phyloP scores from a whole-genome alignment of 2,797 vertebrate genomes.

The Protosalanx chinensis region DNA sequence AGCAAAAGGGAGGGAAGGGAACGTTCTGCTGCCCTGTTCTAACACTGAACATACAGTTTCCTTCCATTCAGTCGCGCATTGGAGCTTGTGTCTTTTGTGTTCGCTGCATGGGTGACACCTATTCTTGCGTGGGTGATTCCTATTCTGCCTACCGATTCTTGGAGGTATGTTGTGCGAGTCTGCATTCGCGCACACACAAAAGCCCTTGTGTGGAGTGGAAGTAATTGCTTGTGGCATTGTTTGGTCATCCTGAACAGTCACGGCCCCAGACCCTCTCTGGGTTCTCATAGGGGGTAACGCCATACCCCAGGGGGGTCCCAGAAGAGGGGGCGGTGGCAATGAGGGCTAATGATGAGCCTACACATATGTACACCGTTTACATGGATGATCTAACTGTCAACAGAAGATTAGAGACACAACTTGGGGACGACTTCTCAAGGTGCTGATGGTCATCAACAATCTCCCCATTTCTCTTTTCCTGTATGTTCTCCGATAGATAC shows the following conservation, averaged over 20 bases:
- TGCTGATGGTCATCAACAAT: not conserved
- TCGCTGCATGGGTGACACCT: not conserved
- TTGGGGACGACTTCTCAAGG: not conserved
- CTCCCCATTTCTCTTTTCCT: not conserved
- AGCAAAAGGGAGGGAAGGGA: not conserved
- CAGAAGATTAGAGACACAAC: not conserved
- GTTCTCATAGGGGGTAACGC: not conserved
- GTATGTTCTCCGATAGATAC: not conserved
- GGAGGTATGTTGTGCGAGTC: not conserved
- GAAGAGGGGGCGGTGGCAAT: not conserved
- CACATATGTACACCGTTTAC: not conserved
- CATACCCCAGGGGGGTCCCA: not conserved
- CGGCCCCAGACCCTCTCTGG: not conserved
- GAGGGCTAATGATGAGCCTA: slow-evolving; percentile 26
- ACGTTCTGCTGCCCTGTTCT: no score
- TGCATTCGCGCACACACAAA: slow-evolving; percentile 1
- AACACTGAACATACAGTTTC: no score
- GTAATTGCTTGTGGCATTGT: slow-evolving; percentile 40
- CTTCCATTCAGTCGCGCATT: not conserved
- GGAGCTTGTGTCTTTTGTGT: not conserved
- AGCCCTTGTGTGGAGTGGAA: slow-evolving; percentile 17
- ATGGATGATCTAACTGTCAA: no score
- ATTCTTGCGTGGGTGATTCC: not conserved
- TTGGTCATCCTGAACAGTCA: slow-evolving; percentile 13
- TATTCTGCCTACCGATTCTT: not conserved